A percentile compares a stretch with the other conserved stretches of the same genome.
Conservation (phyloP, 2,888 invertebrate genomes). For the Xestia rhomboidea region DNA sequence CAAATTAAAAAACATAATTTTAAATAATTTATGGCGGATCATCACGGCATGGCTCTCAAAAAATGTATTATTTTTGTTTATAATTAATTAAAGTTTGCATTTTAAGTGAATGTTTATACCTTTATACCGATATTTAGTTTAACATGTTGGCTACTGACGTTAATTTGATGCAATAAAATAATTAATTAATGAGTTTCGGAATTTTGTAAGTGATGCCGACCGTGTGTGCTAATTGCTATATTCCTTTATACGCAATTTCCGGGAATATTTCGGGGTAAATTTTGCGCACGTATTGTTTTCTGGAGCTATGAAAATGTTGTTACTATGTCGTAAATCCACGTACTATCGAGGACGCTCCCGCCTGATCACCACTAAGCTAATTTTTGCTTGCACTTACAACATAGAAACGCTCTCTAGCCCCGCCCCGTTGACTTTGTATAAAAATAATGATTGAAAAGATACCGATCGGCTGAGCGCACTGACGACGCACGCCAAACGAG, state of each 20-base stretch:
- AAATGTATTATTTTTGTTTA: constrained; percentile 55
- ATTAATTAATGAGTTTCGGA: constrained; percentile 46
- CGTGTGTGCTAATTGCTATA: constrained; percentile 30
- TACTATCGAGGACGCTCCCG: too few species aligned
- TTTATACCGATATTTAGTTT: constrained; percentile 35
- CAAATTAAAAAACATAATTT: constrained; percentile 67
- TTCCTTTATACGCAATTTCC: background rate
- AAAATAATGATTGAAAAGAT: too few species aligned
- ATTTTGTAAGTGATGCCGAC: constrained; percentile 37
- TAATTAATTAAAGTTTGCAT: constrained; percentile 65
- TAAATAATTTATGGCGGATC: constrained; percentile 66
- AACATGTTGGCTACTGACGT: constrained; percentile 52
- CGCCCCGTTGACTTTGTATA: too few species aligned
- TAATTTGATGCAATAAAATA: constrained; percentile 64
- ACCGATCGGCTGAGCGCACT: too few species aligned
- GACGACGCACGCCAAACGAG: too few species aligned
- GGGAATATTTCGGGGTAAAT: background rate
- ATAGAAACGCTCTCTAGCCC: too few species aligned
- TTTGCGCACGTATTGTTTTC: background rate
- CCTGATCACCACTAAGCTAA: too few species aligned
- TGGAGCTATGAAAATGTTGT: background rate
- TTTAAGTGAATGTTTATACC: constrained; percentile 49
- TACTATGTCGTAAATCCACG: background rate
- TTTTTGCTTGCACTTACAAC: too few species aligned
- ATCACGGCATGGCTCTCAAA: constrained; percentile 60